Evolutionary conservation across 2,113 vertebrate species (phyloP), one percentile per base, ranked within the genome.

Genomic region (Pseudorectes ferrugineus): DNA sequence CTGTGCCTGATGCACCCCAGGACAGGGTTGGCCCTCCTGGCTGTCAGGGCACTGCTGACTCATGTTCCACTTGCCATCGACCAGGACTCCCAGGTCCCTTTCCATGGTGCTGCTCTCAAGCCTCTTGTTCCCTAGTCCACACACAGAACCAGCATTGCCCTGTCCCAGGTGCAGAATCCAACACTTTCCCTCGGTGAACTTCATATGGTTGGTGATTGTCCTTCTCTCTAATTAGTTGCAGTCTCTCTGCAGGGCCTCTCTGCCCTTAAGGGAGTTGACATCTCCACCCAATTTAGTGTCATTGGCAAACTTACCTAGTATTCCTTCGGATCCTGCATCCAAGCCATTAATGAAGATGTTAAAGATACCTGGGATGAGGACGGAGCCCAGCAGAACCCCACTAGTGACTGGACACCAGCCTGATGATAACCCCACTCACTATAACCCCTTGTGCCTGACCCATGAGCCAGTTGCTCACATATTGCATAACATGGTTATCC

Each of bases 401-500:
- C 28, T 40, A 33, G 10, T 33, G 28, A 40, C 45, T 33, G 35
- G 22, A 48, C 7, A 5, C 16, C 28, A 40, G 35, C 16, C 28
- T 62, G 28, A 49, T 40, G 23, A 46, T 20, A n/a, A 21, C 10
- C 13, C 28, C 29, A 26, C 24, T 26, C 10, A 20, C 22, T 36
- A 18, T 13, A 58, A 38, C 12, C 24, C 10, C 46, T 76, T 51
- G 17, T 40, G 16, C 22, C 45, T 18, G 20, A 59, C 21, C 14
- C 17, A 23, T 49, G 45, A 26, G 22, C 45, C 16, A n/a, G 12
- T 26, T 77, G 29, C 17, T 76, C 28, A 33, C 3, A 25, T 6
- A 40, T 10, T 38, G 11, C 0, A 0, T 51, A n/a, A n/a, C 13
- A 48, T 0, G 2, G 16, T 20, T 51, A 62, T 42, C 31, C 36